Evolutionary conservation across 2,113 vertebrate genomes (phyloP), one percentile per base, ranked within the genome.

Genomic region (Campylorhamphus procurvoides): DNA sequence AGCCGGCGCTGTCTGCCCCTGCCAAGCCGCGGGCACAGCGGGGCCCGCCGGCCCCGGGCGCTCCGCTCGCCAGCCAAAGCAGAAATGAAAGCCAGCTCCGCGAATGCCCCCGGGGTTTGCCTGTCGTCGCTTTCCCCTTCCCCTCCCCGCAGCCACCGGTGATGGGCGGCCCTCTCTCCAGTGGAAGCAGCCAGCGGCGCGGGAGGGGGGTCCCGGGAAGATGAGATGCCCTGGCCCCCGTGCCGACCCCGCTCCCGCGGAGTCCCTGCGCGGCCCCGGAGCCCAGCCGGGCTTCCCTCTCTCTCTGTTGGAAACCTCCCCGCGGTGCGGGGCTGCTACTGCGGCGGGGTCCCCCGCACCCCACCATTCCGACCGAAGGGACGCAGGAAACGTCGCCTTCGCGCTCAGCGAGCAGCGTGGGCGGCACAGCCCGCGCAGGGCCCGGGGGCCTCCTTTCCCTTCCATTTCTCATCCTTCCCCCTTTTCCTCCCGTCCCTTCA

Each of bases 21-120:
- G 94, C 94, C 94, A 95, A 95, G 91, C 94, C 88, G 69, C 91
- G 84, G 91, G 79, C 84, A 68, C 75, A 53, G 84, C 75, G 55
- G 94, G 80, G 64, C 71, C 85, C 71, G 64, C 84, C 78, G 74
- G 86, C 53, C 77, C 47, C 84, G 50, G 46, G 77, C 37, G 78
- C 88, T 91, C 11, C 77, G 56, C 37, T 84, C 62, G 67, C 67
- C 52, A 67, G 95, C 84, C 76, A 79, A 62, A 83, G 37, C 56
- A 56, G 9, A 28, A 75, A 75, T 66, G 29, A 83, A 67, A 60
- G 71, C 71, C 84, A 64, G 55, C 90, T 74, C 71, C 46, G 23
- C 80, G 8, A 91, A 39, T 23, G 18, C 22, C 37, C 50, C 33
- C 56, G 55, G 50, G 64, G 23, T 47, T 86, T 52, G 87, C 72